Evolutionary conservation across 2,113 vertebrate species (phyloP), one percentile per base, ranked within the genome.

Genomic region (Hyaena hyaena): DNA sequence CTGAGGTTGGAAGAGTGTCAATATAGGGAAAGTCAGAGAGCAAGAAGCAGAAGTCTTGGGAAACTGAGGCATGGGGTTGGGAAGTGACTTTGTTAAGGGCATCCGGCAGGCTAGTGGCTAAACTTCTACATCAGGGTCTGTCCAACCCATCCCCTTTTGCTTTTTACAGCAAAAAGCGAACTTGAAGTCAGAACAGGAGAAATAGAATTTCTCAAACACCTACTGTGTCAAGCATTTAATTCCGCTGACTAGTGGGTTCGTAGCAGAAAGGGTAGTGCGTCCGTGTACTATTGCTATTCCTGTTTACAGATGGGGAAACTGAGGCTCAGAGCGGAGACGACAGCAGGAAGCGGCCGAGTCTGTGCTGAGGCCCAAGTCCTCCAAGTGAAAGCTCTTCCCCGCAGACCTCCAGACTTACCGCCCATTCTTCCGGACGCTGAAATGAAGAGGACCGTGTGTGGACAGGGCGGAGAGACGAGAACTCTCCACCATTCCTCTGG

Each of bases 401-500:
- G 0, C 43, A 45, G 2, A 28, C 1, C 86, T 61, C 45, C 12
- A 84, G 73, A n/a, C 31, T 71, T 76, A n/a, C 73, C 10, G 50
- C 53, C 33, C 0, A 0, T 2, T 1, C 43, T 43, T 86, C 65
- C 3, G 6, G 35, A 15, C 28, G 26, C 65, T 14, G 86, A 74
- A n/a, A 19, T 5, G 77, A 55, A 86, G 84, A 82, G 93, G 85
- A 12, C 85, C 24, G 11, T 58, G 79, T 93, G 91, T 17, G 76
- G 95, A n/a, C 3, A 16, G 83, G 53, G 73, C 0, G 10, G 92
- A 74, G 39, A 7, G 63, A 11, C 17, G 69, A 24, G 79, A 45
- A 53, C 55, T 4, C 89, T 15, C 79, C 77, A 33, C 73, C 80
- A 87, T 82, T 93, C 94, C 95, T 96, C 92, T 3, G 48, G 93